phyloP scores from a whole-genome alignment of 2,888 invertebrate species.

The Desoria tigrina region DNA sequence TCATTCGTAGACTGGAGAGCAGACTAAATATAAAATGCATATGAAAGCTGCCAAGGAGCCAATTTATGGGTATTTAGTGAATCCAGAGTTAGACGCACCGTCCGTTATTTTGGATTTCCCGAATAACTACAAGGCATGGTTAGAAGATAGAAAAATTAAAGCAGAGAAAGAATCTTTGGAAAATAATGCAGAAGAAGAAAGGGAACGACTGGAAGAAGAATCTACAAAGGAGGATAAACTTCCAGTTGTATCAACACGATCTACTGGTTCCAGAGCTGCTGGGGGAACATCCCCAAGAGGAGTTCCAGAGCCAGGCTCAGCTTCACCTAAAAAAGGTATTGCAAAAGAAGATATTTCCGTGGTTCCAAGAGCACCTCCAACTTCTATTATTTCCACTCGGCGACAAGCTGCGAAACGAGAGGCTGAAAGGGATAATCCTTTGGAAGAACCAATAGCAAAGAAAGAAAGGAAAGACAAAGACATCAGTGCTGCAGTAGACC shows the following conservation, averaged over 20 bases:
- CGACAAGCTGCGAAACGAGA: slow-evolving; percentile 33
- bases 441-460: slow-evolving; percentile 30
- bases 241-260: slow-evolving; percentile 7
- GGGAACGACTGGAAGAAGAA: slow-evolving; percentile 19
- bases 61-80: slow-evolving; percentile 66
- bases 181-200: background rate
- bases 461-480: slow-evolving; percentile 27
- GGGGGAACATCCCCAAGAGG: slow-evolving; percentile 12
- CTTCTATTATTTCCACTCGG: slow-evolving; percentile 22
- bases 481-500: slow-evolving; percentile 30
- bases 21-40: slow-evolving; percentile 63
- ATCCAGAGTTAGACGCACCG: slow-evolving; percentile 59
- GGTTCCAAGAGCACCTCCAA: slow-evolving; percentile 4
- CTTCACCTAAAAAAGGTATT: background rate
- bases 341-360: too few species aligned
- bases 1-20: slow-evolving; percentile 43
- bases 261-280: slow-evolving; percentile 9
- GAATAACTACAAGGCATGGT: slow-evolving; percentile 45
- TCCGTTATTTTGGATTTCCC: slow-evolving; percentile 54
- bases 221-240: background rate
- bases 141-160: slow-evolving; percentile 34
- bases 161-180: too few species aligned
- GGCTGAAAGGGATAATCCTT: slow-evolving; percentile 8
- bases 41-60: slow-evolving; percentile 66
- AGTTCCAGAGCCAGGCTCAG: too few species aligned